phyloP scores from a whole-genome alignment of 37 sponge, comb jelly and placozoan species.

The Spongilla lacustris region DNA sequence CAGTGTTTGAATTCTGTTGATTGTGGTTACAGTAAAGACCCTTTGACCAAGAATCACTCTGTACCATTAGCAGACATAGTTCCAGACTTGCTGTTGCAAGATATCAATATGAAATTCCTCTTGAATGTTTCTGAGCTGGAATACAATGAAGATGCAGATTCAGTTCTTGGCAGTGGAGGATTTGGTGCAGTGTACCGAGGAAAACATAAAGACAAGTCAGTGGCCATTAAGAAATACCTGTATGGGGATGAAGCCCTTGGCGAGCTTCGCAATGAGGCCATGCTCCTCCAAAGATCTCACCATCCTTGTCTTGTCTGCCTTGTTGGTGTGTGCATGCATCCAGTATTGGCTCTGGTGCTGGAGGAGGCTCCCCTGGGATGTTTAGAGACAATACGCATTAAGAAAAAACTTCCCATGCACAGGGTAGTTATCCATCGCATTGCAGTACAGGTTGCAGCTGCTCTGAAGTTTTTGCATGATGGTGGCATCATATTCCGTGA shows the following conservation, averaged over 20 bases:
- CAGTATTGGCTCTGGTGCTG: conserved; percentile 81
- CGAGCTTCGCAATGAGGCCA: conserved; percentile 78
- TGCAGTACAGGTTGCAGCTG: conserved; percentile 81
- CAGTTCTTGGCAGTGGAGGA: conserved; percentile 83
- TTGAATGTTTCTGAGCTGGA: conserved; percentile 61
- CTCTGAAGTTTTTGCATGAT: conserved; percentile 77
- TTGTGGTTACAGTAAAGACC: conserved; percentile 44
- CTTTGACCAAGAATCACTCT: conserved; percentile 28
- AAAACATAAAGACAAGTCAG: conserved; percentile 55
- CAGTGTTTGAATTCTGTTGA: conserved; percentile 40
- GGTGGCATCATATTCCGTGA: conserved; percentile 83
- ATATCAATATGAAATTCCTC: conserved; percentile 70
- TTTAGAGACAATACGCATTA: conserved; percentile 61
- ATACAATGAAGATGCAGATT: conserved; percentile 57
- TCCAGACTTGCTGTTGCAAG: conserved; percentile 88
- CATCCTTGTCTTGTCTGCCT: conserved; percentile 86
- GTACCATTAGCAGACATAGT: conserved; percentile 72
- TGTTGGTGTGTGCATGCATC: conserved; percentile 77
- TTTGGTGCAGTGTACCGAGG: conserved; percentile 87
- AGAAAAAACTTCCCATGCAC: conserved; percentile 56
- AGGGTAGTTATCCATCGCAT: conserved; percentile 73
- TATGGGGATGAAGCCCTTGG: conserved; percentile 48
- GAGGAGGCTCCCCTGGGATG: conserved; percentile 87
- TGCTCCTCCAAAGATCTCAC: conserved; percentile 63
- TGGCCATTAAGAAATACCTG: conserved; percentile 81